These are phyloP conservation scores for Tachysurus vachellii DNA, from an alignment of 2,113 vertebrate species.

Conservation along the genomic window DNA sequence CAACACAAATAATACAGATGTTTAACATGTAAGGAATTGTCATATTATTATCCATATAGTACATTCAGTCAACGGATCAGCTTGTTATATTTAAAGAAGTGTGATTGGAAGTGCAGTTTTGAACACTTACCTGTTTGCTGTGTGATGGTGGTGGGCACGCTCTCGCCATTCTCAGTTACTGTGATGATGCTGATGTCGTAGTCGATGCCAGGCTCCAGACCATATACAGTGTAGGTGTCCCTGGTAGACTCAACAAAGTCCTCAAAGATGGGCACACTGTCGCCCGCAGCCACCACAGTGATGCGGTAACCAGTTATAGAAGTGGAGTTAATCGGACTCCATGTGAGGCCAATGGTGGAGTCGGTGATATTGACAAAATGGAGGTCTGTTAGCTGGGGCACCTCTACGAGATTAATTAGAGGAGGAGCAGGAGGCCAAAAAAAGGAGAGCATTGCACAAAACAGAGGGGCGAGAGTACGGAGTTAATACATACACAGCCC, in stretches of 20 bases:
- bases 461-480: constrained; percentile 62
- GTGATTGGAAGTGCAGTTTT: neutral
- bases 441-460: constrained; percentile 41
- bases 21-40: constrained; percentile 12
- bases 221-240: constrained; percentile 90
- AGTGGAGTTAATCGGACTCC: constrained; percentile 91
- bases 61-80: neutral
- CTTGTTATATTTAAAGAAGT: neutral
- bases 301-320: constrained; percentile 93
- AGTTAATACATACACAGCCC: constrained; percentile 25
- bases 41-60: neutral
- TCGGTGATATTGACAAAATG: constrained; percentile 92
- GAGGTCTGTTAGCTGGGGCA: constrained; percentile 93
- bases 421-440: constrained; percentile 61
- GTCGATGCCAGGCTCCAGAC: constrained; percentile 95
- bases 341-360: constrained; percentile 91
- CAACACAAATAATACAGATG: neutral
- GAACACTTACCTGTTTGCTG: constrained; percentile 91
- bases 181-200: constrained; percentile 96
- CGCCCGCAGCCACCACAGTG: constrained; percentile 91
- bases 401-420: constrained; percentile 72
- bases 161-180: constrained; percentile 91
- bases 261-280: constrained; percentile 93
- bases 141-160: constrained; percentile 87
- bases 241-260: constrained; percentile 86